Percentiles rank a stretch among this genome's conserved stretches.
Evolutionary conservation across 2,113 vertebrate species (phyloP).

Genomic region (Micromys minutus): DNA sequence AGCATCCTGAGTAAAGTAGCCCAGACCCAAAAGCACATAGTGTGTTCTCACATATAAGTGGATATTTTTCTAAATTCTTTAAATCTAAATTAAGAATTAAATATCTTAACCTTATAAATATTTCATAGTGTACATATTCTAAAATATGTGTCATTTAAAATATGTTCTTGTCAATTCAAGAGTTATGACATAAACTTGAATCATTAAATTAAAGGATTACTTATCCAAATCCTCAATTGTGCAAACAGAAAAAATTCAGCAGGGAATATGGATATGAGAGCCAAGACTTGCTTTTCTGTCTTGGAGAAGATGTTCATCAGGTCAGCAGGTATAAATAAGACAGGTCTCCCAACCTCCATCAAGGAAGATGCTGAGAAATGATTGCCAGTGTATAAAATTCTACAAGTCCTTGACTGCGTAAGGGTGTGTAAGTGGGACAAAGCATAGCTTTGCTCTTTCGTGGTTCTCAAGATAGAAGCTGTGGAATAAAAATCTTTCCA

Average conservation of each 20-base stretch:
- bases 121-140: neutral
- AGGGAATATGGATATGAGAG: neutral
- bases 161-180: neutral
- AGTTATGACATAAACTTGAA: neutral
- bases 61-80: neutral
- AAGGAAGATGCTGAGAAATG: neutral
- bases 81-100: slow-evolving; percentile 5
- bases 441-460: neutral
- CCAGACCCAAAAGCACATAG: too few species aligned
- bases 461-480: neutral
- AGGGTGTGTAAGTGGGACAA: neutral
- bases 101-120: neutral
- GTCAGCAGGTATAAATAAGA: neutral
- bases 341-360: neutral
- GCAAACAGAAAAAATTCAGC: neutral
- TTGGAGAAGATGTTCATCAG: neutral
- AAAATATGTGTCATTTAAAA: slow-evolving; percentile 24
- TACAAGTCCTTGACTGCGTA: neutral
- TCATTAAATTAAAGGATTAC: neutral
- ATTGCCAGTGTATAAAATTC: neutral
- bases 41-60: too few species aligned
- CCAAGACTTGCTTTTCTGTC: neutral
- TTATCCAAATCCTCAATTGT: neutral
- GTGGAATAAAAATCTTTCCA: neutral
- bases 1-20: too few species aligned